Evolutionary conservation across 2,888 invertebrate species (phyloP), one percentile per base, ranked within the genome.

Genomic region (Peribatodes rhomboidaria): DNA sequence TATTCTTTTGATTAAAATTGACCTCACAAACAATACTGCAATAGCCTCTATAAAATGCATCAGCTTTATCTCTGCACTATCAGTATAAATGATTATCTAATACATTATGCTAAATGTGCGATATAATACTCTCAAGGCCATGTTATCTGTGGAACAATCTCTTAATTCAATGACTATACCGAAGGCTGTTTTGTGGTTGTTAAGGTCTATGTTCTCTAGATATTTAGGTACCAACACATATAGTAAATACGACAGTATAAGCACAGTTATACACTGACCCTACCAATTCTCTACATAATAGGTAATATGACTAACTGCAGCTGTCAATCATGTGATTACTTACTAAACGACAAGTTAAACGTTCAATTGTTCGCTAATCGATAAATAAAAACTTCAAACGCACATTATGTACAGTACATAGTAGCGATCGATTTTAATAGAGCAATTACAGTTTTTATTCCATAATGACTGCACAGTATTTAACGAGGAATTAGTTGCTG

Each of bases 401-500:
- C 82, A 81, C 79, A 27, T 56, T 18, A 20, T 4, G n/a, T 18
- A 27, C 31, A 13, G 20, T 44, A 46, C 18, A 8, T n/a, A 13
- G 14, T 20, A 78, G 70, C 72, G 78, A 85, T 88, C 82, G 72
- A 76, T 85, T 84, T 80, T 85, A 87, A 87, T 87, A 84, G 79
- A 81, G 84, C 75, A 79, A 81, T 89, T 78, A 70, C 72, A 70
- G 75, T 71, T 63, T 72, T 71, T 72, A 61, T 65, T 20, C 20
- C 18, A 16, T 63, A 70, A 70, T 64, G 57, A 66, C 53, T 69
- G 68, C 61, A 56, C 33, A 53, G 60, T 62, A 41, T 37, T 87
- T 86, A 76, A 79, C 68, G 65, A 72, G 72, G 87, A 88, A 89
- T 88, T 83, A 82, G 78, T 80, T 78, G 79, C 77, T 86, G 85